Conservation (phyloP, 2,888 invertebrate species). For the Ophion ventricosus region DNA sequence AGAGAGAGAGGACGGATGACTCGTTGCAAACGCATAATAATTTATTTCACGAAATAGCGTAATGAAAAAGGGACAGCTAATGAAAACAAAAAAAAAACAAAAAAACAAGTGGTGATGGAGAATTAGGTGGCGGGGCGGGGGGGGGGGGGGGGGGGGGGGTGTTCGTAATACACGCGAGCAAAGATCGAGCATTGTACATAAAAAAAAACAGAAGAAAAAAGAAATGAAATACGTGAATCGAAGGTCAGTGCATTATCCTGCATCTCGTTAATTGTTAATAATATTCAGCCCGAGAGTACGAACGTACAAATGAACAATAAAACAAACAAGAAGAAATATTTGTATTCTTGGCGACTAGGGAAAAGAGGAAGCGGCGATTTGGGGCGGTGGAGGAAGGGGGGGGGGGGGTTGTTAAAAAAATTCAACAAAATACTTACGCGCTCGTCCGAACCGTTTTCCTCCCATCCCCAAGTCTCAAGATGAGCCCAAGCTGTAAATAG, state of each 20-base stretch:
- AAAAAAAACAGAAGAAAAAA: slow-evolving; percentile 14
- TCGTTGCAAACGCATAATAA: slow-evolving; percentile 32
- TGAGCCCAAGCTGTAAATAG: slow-evolving; percentile 79
- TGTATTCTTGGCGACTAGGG: slow-evolving; percentile 26
- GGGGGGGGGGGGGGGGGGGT: not conserved
- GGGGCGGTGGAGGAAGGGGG: not conserved
- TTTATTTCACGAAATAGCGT: slow-evolving; percentile 25
- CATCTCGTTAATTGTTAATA: slow-evolving; percentile 41
- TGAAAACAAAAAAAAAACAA: slow-evolving; percentile 6
- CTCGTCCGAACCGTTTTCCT: slow-evolving; percentile 32
- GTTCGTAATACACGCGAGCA: slow-evolving; percentile 5
- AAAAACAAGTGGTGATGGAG: not conserved
- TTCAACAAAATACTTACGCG: slow-evolving; percentile 9
- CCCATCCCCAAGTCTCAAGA: slow-evolving; percentile 35
- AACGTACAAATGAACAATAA: slow-evolving; percentile 54
- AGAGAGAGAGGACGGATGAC: slow-evolving; percentile 50
- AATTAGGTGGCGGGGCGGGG: not conserved
- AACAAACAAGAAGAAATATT: slow-evolving; percentile 49
- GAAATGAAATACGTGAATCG: slow-evolving; percentile 53
- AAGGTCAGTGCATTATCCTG: slow-evolving; percentile 17
- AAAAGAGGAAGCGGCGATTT: slow-evolving; percentile 39
- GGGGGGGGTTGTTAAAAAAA: slow-evolving; percentile 6
- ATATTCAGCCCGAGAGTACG: slow-evolving; percentile 46
- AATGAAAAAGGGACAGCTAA: not conserved
- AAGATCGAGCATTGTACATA: slow-evolving; percentile 73